Conservation (phyloP, 2,797 vertebrate species). For the Brachymystax lenok region DNA sequence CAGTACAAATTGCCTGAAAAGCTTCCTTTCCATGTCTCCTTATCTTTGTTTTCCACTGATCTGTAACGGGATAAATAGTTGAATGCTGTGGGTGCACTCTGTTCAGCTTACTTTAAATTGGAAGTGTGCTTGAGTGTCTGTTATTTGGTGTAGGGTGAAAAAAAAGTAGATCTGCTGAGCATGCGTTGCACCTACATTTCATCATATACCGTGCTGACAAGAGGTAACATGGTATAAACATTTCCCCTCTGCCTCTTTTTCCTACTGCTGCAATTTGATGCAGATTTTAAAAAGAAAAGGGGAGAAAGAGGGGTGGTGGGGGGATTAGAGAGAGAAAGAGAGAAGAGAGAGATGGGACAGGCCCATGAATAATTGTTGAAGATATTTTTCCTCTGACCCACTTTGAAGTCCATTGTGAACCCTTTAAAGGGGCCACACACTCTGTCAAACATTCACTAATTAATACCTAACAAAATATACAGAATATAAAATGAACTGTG, state of each 20-base stretch:
- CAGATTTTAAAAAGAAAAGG: background rate
- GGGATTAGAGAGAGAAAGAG: background rate
- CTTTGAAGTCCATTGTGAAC: conserved; percentile 74
- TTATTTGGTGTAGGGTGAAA: conserved; percentile 42
- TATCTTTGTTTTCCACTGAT: too few species aligned
- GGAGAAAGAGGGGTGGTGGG: background rate
- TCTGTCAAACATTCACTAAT: conserved; percentile 34
- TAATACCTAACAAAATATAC: conserved; percentile 3
- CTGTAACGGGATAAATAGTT: too few species aligned
- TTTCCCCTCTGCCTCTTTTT: conserved; percentile 27
- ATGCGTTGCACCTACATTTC: conserved; percentile 61
- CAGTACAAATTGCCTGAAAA: too few species aligned
- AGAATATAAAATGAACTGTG: background rate
- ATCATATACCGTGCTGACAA: conserved; percentile 60
- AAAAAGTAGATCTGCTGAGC: conserved; percentile 26
- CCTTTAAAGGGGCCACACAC: conserved; percentile 74
- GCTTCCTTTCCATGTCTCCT: too few species aligned
- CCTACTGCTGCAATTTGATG: background rate
- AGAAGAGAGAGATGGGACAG: conserved; percentile 55
- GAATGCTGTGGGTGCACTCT: too few species aligned
- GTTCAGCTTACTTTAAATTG: too few species aligned
- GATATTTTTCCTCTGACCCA: conserved; percentile 86
- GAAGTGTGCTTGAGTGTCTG: conserved; percentile 42
- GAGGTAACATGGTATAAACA: conserved; percentile 53
- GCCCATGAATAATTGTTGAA: conserved; percentile 83